A percentile compares a stretch with the other conserved stretches of the same genome.
Conservation (phyloP, 2,888 invertebrate genomes). For the Caenorhabditis panamensis region DNA sequence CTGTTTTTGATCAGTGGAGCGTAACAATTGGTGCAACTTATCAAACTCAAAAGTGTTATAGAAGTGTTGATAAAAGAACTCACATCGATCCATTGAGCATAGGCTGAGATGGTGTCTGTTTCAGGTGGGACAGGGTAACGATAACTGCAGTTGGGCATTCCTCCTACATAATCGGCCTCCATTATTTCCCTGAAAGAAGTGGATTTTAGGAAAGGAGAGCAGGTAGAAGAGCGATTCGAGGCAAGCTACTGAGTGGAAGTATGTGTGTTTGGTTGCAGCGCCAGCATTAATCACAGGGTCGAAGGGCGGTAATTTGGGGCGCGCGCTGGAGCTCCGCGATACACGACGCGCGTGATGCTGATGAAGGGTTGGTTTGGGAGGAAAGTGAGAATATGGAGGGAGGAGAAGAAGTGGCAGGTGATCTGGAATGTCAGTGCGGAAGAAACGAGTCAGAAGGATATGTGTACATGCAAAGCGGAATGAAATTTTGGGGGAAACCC, state of each 20-base stretch:
- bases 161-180: slow-evolving; percentile 50
- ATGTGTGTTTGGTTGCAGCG: slow-evolving; percentile 15
- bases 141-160: slow-evolving; percentile 71
- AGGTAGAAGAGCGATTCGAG: slow-evolving; percentile 17
- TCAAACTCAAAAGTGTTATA: no score
- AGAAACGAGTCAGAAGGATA: background rate
- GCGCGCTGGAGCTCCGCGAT: slow-evolving; percentile 16
- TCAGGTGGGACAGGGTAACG: slow-evolving; percentile 66
- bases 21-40: no score
- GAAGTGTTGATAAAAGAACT: no score
- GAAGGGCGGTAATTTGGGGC: slow-evolving; percentile 50
- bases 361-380: slow-evolving; percentile 19
- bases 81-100: slow-evolving; percentile 71
- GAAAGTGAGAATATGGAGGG: background rate
- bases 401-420: slow-evolving; percentile 36
- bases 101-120: slow-evolving; percentile 61
- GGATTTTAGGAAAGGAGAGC: background rate
- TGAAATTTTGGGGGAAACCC: slow-evolving; percentile 29
- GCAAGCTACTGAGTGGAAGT: slow-evolving; percentile 7
- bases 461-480: slow-evolving; percentile 26
- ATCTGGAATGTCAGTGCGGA: slow-evolving; percentile 11
- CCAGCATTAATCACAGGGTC: slow-evolving; percentile 40
- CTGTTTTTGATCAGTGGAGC: no score
- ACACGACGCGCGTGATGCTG: slow-evolving; percentile 32
- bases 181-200: slow-evolving; percentile 58